Conservation (phyloP, 1,140 invertebrate genomes). For the Drosophila dunni region DNA sequence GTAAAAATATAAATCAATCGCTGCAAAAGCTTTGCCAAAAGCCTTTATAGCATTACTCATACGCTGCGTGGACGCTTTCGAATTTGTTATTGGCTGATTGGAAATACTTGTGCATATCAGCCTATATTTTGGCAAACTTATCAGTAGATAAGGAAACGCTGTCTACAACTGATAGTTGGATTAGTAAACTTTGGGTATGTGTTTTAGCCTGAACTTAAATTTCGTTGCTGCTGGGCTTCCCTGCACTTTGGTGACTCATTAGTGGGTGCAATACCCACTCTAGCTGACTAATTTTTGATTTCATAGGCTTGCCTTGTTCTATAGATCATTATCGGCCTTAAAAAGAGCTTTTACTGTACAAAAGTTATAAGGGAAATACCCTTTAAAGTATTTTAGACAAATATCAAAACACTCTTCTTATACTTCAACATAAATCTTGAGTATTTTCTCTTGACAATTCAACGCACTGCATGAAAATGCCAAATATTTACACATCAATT, state of each 20-base stretch:
- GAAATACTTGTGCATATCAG: not conserved
- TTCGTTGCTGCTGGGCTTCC: conserved; percentile 7
- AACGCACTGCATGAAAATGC: not conserved
- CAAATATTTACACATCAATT: conserved; percentile 43
- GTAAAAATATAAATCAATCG: not conserved
- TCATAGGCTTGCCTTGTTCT: not conserved
- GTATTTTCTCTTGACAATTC: not conserved
- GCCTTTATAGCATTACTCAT: conserved; percentile 51
- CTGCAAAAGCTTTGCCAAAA: conserved; percentile 46
- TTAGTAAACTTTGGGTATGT: not conserved
- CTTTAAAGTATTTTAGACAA: no score
- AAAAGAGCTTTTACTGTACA: not conserved
- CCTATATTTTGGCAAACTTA: conserved; percentile 9
- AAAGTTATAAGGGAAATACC: no score
- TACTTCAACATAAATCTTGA: not conserved
- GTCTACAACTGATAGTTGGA: not conserved
- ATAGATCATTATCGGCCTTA: not conserved
- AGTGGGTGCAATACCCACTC: not conserved
- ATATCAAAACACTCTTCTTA: no score
- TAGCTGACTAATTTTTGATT: conserved; percentile 5
- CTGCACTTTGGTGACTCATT: conserved; percentile 5
- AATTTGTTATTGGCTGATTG: conserved; percentile 21
- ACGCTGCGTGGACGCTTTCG: conserved; percentile 18
- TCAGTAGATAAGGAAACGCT: not conserved
- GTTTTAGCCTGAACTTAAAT: not conserved